Conservation (phyloP, 2,888 invertebrate genomes). For the Heliconius ethilla region DNA sequence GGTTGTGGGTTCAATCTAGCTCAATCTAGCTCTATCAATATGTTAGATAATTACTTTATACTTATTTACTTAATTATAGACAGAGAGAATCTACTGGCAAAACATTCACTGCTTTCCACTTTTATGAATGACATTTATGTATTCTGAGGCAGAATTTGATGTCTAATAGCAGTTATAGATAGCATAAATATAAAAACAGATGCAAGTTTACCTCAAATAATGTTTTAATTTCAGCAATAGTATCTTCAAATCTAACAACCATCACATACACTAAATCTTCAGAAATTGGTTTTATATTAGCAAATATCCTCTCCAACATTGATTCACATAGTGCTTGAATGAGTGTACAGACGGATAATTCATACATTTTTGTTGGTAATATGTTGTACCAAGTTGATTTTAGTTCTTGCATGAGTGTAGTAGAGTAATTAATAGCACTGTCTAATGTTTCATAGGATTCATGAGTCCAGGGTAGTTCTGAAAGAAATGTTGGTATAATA, state of each 20-base stretch:
- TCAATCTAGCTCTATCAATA: too few species aligned
- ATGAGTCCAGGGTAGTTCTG: slow-evolving; percentile 64
- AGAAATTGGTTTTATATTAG: slow-evolving; percentile 58
- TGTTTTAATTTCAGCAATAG: slow-evolving; percentile 53
- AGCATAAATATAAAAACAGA: too few species aligned
- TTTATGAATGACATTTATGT: too few species aligned
- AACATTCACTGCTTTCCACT: too few species aligned
- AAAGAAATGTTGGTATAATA: slow-evolving; percentile 31
- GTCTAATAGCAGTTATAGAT: too few species aligned
- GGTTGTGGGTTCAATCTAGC: too few species aligned
- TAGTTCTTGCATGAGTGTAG: slow-evolving; percentile 62
- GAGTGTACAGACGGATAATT: slow-evolving; percentile 65
- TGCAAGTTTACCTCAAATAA: slow-evolving; percentile 63
- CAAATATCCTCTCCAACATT: slow-evolving; percentile 61
- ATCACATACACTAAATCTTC: slow-evolving; percentile 69
- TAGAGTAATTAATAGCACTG: slow-evolving; percentile 63
- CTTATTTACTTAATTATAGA: too few species aligned
- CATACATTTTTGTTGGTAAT: slow-evolving; percentile 68
- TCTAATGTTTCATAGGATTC: slow-evolving; percentile 67
- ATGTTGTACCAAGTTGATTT: slow-evolving; percentile 62
- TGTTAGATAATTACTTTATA: too few species aligned
- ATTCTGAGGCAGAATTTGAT: too few species aligned
- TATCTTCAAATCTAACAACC: slow-evolving; percentile 60
- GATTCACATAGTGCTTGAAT: slow-evolving; percentile 63
- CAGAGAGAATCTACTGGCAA: too few species aligned